Base-by-base conservation (phyloP, 1,140 invertebrate species). In the Scaptomyza montana region DNA sequence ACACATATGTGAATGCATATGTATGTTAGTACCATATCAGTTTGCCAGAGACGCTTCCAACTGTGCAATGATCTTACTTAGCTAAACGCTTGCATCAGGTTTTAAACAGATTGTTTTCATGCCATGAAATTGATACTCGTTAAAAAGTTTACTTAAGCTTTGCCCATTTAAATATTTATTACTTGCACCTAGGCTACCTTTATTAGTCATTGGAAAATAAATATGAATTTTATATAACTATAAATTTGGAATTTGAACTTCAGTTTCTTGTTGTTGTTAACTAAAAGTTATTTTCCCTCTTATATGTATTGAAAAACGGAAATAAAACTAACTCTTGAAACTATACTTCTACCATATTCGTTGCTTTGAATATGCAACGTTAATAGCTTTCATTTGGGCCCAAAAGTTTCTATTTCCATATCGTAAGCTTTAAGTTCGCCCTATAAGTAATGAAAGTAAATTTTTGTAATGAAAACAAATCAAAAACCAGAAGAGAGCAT, bases 371-470 rank as follows among this genome's bases (percentile, higher is more conserved):
- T 16, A 16, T 16, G 16, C 16, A 16, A 16, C 21, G 21, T 25
- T 0, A 12, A 43, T n/a, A 43, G 33, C 47, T 60, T 84, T 60
- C 41, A n/a, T 57, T 73, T 73, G 25, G 46, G 13, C 16, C 16
- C 36, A 13, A 50, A 45, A 45, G 19, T 84, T 84, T 80, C 80
- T 84, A 66, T 70, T 21, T 12, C 66, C 71, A 43, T 62, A 77
- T 71, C 47, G 33, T 46, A 69, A 69, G 30, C 39, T 43, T 49
- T 63, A 10, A 46, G 16, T 43, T 47, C n/a, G 39, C 84, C 82
- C 49, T 74, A 79, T 65, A 77, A 63, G 82, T 74, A 87, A 87
- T 74, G 79, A 87, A 87, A 87, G 82, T 87, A 84, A 69, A 89
- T 89, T 61, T 89, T 79, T 84, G 68, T 16, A 82, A 87, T 89